Percentiles rank a stretch among this genome's conserved stretches.
Conservation (phyloP, 2,888 invertebrate genomes). For the Stratiomys singularior region DNA sequence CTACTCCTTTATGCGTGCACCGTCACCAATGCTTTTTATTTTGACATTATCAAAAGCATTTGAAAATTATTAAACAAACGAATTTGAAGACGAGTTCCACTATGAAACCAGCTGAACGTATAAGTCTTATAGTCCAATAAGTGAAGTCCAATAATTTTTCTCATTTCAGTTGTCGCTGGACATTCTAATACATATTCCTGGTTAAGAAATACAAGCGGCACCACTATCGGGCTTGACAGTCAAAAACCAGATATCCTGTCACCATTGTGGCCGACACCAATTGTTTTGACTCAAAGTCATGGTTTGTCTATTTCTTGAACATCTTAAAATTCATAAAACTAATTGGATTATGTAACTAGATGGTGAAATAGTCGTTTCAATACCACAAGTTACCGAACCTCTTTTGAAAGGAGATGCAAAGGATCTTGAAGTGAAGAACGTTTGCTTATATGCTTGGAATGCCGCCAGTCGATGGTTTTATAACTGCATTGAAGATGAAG, state of each 20-base stretch:
- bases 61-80: no score
- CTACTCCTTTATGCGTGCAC: no score
- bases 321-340: background rate
- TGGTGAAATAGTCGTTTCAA: background rate
- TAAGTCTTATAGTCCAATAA: no score
- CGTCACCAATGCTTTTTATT: no score
- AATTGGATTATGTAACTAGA: background rate
- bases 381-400: background rate
- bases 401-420: background rate
- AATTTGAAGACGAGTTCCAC: no score
- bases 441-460: background rate
- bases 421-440: background rate
- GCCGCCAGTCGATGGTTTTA: conserved; percentile 1
- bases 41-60: no score
- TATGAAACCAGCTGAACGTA: no score
- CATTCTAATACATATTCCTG: conserved; percentile 1
- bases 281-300: conserved; percentile 5
- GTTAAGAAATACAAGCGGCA: background rate
- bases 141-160: background rate
- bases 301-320: background rate
- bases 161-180: conserved; percentile 11
- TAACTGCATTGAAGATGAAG: background rate
- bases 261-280: background rate
- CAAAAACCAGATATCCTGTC: background rate
- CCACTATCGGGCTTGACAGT: conserved; percentile 2